Evolutionary conservation across 2,797 vertebrate species (phyloP).

Genomic region (Enteromius fasciolatus): DNA sequence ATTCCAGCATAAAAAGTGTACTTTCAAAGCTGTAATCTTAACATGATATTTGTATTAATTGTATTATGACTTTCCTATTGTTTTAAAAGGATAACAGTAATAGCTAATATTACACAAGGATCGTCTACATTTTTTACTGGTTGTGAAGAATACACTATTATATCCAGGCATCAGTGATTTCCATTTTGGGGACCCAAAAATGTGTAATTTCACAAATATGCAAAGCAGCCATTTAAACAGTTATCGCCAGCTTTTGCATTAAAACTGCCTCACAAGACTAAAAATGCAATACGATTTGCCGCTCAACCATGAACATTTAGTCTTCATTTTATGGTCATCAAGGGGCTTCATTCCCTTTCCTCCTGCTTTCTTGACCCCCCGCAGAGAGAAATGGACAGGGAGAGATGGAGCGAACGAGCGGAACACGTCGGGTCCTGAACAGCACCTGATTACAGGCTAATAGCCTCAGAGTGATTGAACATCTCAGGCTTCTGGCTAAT

Average conservation of each 20-base stretch:
- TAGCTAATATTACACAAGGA: neutral
- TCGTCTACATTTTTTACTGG: neutral
- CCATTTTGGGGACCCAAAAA: constrained; percentile 5
- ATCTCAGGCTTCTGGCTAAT: constrained; percentile 99
- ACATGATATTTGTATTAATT: neutral
- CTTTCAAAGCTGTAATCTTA: neutral
- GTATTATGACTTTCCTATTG: neutral
- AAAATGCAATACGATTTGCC: constrained; percentile 72
- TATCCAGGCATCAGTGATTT: neutral
- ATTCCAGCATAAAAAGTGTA: neutral
- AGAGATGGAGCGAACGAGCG: constrained; percentile 74
- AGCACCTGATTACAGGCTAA: constrained; percentile 91
- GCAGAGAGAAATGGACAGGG: constrained; percentile 75
- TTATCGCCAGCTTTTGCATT: constrained; percentile 69
- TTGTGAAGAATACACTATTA: constrained; percentile 12
- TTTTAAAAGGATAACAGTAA: neutral
- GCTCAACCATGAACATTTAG: constrained; percentile 76
- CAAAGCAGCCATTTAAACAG: constrained; percentile 62
- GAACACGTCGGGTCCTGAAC: constrained; percentile 81
- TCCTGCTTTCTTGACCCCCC: constrained; percentile 77
- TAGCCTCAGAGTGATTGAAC: constrained; percentile 99
- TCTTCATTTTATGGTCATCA: constrained; percentile 75
- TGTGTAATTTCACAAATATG: constrained; percentile 65
- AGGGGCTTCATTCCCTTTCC: constrained; percentile 75
- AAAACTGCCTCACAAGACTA: constrained; percentile 77